These are phyloP conservation scores for Leptonema lineaticorne DNA, from an alignment of 1,140 invertebrate species.

Conservation along the genomic window DNA sequence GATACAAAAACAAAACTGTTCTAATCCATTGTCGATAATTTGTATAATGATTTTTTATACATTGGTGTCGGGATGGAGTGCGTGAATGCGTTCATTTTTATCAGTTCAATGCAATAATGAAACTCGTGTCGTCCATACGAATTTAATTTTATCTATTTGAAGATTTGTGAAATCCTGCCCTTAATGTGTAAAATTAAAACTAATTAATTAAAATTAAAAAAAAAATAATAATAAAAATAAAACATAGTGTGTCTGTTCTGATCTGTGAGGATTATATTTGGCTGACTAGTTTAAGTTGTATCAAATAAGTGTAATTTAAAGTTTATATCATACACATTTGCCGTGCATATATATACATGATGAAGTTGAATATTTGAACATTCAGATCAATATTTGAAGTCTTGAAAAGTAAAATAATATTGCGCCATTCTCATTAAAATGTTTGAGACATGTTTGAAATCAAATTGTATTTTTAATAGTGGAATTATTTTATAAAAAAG, in stretches of 20 bases:
- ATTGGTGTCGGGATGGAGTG: conserved; percentile 20
- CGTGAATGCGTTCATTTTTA: conserved; percentile 13
- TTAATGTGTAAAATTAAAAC: conserved; percentile 20
- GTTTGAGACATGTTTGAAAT: neutral
- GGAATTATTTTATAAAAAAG: conserved; percentile 19
- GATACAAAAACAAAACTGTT: too few relatives aligned
- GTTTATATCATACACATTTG: neutral
- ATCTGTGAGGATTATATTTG: conserved; percentile 11
- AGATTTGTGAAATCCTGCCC: conserved; percentile 28
- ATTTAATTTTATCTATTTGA: conserved; percentile 29
- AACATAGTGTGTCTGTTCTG: conserved; percentile 9
- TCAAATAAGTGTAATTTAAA: conserved; percentile 3
- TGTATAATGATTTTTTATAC: too few relatives aligned
- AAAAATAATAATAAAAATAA: too few relatives aligned
- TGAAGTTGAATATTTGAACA: too few relatives aligned
- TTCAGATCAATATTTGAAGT: too few relatives aligned
- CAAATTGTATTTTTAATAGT: conserved; percentile 25
- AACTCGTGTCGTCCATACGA: conserved; percentile 30
- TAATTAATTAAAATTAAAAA: too few relatives aligned
- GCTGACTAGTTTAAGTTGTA: conserved; percentile 6
- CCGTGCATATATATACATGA: neutral
- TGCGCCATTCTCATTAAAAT: conserved; percentile 7
- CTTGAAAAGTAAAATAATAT: too few relatives aligned
- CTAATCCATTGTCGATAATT: too few relatives aligned
- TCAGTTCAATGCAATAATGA: conserved; percentile 22